These are phyloP conservation scores for Anoplius nigerrimus DNA, from an alignment of 2,888 invertebrate genomes.

Conservation along the genomic window DNA sequence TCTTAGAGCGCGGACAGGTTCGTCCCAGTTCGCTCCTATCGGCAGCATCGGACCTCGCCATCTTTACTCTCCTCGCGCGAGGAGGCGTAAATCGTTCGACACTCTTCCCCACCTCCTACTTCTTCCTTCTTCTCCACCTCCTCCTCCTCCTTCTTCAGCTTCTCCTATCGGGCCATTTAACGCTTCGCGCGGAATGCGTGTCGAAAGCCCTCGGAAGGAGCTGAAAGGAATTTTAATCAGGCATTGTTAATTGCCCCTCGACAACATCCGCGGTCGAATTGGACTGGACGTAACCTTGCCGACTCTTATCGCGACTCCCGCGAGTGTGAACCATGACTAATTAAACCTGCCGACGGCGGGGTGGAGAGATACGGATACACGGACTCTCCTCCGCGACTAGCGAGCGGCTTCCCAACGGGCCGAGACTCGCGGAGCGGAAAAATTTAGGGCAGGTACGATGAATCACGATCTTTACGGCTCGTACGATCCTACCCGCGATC, in stretches of 20 bases:
- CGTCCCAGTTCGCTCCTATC: too few species aligned
- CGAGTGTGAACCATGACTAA: constrained; percentile 53
- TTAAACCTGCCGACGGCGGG: constrained; percentile 36
- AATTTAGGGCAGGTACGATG: neutral
- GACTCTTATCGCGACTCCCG: constrained; percentile 42
- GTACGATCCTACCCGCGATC: neutral
- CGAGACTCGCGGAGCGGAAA: neutral
- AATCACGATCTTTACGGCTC: neutral
- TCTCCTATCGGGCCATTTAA: neutral
- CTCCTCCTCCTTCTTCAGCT: constrained; percentile 10
- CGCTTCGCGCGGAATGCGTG: constrained; percentile 21
- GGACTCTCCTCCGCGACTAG: too few species aligned
- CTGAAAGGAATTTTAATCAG: constrained; percentile 44
- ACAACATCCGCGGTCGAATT: constrained; percentile 31
- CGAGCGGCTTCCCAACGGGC: too few species aligned
- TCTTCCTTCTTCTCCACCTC: too few species aligned
- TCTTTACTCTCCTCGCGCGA: too few species aligned
- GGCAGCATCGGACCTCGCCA: too few species aligned
- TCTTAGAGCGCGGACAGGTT: too few species aligned
- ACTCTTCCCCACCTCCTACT: too few species aligned
- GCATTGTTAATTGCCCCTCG: constrained; percentile 39
- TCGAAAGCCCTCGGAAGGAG: neutral
- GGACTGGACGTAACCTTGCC: constrained; percentile 48
- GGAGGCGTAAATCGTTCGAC: neutral
- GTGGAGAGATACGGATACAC: neutral